Conservation (phyloP, 2,888 invertebrate species). For the Euzetes globulus region DNA sequence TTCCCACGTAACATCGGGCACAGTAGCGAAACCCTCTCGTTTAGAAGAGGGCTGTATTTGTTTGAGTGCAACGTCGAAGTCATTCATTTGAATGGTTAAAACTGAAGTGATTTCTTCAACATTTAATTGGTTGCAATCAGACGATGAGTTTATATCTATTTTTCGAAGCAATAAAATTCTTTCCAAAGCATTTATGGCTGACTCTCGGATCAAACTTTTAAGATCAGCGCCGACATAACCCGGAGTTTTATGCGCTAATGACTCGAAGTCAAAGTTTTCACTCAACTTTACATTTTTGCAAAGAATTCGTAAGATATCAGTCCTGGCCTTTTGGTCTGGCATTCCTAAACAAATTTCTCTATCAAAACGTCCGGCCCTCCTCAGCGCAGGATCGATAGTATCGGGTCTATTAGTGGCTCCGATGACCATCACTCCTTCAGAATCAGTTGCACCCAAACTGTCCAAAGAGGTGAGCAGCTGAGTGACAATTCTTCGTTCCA, state of each 20-base stretch:
- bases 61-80: constrained; percentile 59
- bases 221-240: constrained; percentile 95
- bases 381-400: constrained; percentile 78
- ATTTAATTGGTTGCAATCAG: neutral
- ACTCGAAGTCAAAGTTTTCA: constrained; percentile 61
- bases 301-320: constrained; percentile 65
- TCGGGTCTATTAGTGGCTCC: constrained; percentile 95
- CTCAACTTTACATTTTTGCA: constrained; percentile 63
- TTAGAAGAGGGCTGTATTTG: constrained; percentile 85
- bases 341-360: constrained; percentile 89
- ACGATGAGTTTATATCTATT: constrained; percentile 9
- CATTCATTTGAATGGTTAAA: constrained; percentile 14
- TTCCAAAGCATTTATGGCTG: constrained; percentile 77
- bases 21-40: constrained; percentile 92
- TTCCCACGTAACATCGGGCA: constrained; percentile 94
- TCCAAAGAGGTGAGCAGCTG: constrained; percentile 84
- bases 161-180: constrained; percentile 47
- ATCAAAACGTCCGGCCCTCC: constrained; percentile 86
- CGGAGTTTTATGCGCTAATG: constrained; percentile 75
- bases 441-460: constrained; percentile 55
- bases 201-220: constrained; percentile 72
- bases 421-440: constrained; percentile 64
- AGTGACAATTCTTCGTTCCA: constrained; percentile 91
- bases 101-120: constrained; percentile 5
- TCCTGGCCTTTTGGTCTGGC: constrained; percentile 60